Conservation (phyloP, 2,888 invertebrate species). For the Nesidiocoris tenuis region DNA sequence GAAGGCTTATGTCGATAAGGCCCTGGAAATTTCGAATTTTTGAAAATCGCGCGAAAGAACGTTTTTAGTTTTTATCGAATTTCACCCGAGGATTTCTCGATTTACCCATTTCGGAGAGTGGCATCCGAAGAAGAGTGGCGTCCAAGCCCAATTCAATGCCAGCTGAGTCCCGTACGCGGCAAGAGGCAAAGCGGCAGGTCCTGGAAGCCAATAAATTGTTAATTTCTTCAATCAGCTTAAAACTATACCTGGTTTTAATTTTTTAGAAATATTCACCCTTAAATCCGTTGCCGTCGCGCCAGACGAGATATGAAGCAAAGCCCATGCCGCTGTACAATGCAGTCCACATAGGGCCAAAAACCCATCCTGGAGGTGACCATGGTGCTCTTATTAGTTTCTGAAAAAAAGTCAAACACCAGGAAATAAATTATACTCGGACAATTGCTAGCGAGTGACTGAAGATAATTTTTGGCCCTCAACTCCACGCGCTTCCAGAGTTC, state of each 20-base stretch:
- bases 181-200: conserved; percentile 67
- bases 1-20: conserved; percentile 61
- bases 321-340: conserved; percentile 76
- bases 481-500: no score
- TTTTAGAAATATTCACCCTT: conserved; percentile 58
- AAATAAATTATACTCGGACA: not conserved
- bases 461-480: no score
- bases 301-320: conserved; percentile 79
- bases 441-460: not conserved
- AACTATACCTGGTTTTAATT: not conserved
- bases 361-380: conserved; percentile 77
- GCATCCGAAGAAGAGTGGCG: conserved; percentile 77
- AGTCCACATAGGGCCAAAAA: conserved; percentile 79
- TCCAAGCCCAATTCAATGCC: conserved; percentile 80
- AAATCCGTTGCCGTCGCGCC: conserved; percentile 74
- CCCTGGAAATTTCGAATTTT: no score
- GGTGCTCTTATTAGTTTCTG: conserved; percentile 69
- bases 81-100: no score
- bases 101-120: conserved; percentile 70
- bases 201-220: conserved; percentile 54
- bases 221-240: not conserved
- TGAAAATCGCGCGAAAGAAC: no score
- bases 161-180: conserved; percentile 72
- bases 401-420: conserved; percentile 19
- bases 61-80: no score